A percentile compares a stretch with the other conserved stretches of the same genome.
Evolutionary conservation across 1,140 invertebrate genomes (phyloP).

Genomic region (Zophobas atratus): DNA sequence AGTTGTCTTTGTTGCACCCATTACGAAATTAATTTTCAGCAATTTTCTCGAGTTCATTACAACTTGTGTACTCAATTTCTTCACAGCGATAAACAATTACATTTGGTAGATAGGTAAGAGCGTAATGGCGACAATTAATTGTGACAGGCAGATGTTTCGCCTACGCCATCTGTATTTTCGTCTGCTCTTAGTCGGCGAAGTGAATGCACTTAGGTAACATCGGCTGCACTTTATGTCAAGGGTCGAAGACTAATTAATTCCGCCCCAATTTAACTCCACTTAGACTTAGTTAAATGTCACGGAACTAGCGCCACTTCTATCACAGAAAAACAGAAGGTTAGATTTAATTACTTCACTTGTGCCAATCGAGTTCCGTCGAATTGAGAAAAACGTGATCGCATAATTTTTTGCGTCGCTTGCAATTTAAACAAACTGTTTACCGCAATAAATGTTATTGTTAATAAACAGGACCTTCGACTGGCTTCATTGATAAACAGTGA

Average conservation of each 20-base stretch:
- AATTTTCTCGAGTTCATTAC: too few species aligned
- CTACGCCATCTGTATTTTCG: neutral
- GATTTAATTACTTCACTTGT: constrained; percentile 1
- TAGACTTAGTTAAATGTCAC: constrained; percentile 30
- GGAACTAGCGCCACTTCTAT: neutral
- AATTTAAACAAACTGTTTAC: constrained; percentile 8
- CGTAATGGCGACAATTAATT: too few species aligned
- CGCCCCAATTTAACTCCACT: constrained; percentile 19
- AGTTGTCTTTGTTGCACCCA: too few species aligned
- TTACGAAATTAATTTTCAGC: too few species aligned
- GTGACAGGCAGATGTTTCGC: too few species aligned
- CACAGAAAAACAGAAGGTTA: constrained; percentile 4
- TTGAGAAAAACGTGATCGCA: too few species aligned
- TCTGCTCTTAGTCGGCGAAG: neutral
- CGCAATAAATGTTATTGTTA: neutral
- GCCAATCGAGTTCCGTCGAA: neutral
- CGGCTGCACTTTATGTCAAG: constrained; percentile 9
- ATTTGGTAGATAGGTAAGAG: too few species aligned
- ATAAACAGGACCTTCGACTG: neutral
- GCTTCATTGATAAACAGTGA: constrained; percentile 27
- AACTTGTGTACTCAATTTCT: too few species aligned
- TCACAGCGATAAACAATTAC: too few species aligned
- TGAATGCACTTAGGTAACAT: constrained; percentile 5
- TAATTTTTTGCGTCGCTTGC: neutral
- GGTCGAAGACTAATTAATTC: constrained; percentile 36